phyloP scores from a whole-genome alignment of 2,888 invertebrate genomes.

The Conomelus anceps region DNA sequence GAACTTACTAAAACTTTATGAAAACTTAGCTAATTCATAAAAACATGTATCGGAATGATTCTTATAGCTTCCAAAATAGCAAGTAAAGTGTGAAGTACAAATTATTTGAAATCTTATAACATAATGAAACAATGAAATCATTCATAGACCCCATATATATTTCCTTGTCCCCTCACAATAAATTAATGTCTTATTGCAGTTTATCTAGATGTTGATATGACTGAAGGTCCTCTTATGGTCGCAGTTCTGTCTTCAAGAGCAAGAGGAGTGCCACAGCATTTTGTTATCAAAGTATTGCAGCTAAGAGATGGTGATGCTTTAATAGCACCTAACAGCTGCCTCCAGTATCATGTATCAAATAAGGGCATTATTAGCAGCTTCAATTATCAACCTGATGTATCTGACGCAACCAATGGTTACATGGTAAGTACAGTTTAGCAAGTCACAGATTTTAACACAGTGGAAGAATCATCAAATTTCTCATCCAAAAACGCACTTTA shows the following conservation, averaged over 20 bases:
- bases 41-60: too few species aligned
- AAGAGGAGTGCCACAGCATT: constrained; percentile 36
- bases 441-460: too few species aligned
- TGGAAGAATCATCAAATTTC: too few species aligned
- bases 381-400: constrained; percentile 52
- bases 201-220: constrained; percentile 61
- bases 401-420: constrained; percentile 46
- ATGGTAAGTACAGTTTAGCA: not conserved
- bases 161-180: not conserved
- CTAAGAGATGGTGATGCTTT: constrained; percentile 39
- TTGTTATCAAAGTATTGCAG: constrained; percentile 58
- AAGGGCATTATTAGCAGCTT: constrained; percentile 61
- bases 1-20: too few species aligned
- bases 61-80: too few species aligned
- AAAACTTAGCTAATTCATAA: too few species aligned
- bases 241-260: constrained; percentile 47
- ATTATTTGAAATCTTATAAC: too few species aligned
- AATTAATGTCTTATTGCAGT: constrained; percentile 47
- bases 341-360: constrained; percentile 57
- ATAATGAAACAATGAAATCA: too few species aligned
- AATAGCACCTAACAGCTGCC: constrained; percentile 52
- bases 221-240: constrained; percentile 56
- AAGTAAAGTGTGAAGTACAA: too few species aligned
- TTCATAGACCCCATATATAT: not conserved
- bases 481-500: too few species aligned